Evolutionary conservation across 2,888 invertebrate species (phyloP).

Genomic region (Stictocephala bisonia): DNA sequence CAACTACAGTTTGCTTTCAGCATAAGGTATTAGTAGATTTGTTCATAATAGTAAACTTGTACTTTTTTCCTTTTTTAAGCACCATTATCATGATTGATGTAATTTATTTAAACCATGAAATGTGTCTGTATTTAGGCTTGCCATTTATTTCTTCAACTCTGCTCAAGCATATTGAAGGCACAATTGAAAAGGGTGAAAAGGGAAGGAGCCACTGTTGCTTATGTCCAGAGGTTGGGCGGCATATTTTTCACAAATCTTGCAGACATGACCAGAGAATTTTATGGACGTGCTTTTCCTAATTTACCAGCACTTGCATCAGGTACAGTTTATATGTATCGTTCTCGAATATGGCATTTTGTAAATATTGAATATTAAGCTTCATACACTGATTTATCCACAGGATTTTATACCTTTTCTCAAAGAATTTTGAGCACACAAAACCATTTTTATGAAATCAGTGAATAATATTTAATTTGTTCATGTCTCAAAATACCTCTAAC

Average conservation of each 20-base stretch:
- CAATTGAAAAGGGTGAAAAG: conserved; percentile 83
- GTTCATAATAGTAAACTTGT: no score
- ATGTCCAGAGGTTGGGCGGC: conserved; percentile 83
- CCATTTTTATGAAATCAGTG: no score
- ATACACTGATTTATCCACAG: no score
- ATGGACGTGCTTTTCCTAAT: conserved; percentile 80
- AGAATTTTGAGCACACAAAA: no score
- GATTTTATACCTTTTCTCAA: no score
- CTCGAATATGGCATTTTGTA: no score
- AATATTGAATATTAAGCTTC: no score
- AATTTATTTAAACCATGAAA: conserved; percentile 13
- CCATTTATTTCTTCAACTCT: conserved; percentile 82
- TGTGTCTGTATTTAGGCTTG: conserved; percentile 72
- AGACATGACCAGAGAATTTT: conserved; percentile 80
- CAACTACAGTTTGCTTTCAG: no score
- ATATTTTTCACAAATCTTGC: conserved; percentile 86
- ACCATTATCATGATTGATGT: conserved; percentile 20
- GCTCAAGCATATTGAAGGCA: conserved; percentile 83
- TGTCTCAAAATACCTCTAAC: no score
- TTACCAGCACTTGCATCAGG: conserved; percentile 79
- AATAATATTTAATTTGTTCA: no score
- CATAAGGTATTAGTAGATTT: conserved; percentile 14
- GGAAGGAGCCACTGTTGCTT: conserved; percentile 83
- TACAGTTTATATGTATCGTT: no score
- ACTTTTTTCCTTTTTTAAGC: conserved; percentile 10